phyloP scores from a whole-genome alignment of 2,113 vertebrate species.

The Zapornia atra region DNA sequence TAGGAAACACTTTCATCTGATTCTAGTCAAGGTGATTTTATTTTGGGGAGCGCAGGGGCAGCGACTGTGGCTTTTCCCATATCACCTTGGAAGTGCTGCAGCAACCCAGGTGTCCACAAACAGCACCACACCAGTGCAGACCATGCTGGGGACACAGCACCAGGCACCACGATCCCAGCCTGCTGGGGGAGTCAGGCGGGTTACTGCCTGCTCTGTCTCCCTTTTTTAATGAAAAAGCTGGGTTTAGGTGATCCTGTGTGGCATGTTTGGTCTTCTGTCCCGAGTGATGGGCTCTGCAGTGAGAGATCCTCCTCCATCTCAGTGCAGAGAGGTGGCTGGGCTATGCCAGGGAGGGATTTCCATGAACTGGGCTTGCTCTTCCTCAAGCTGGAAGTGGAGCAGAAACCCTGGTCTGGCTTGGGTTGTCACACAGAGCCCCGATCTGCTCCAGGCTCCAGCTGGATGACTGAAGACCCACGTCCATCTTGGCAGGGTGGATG shows the following conservation, averaged over 20 bases:
- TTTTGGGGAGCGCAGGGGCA: neutral
- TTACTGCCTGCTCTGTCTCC: neutral
- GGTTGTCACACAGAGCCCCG: neutral
- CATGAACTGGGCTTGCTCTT: neutral
- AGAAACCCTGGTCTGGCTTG: neutral
- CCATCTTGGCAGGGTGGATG: neutral
- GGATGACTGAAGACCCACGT: neutral
- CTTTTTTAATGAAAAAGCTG: neutral
- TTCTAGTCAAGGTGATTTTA: neutral
- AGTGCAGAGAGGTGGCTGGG: neutral
- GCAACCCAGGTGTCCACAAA: neutral
- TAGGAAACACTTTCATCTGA: neutral
- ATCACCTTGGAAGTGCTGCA: neutral
- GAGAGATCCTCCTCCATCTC: neutral
- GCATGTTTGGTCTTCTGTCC: neutral
- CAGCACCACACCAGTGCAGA: neutral
- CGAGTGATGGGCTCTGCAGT: neutral
- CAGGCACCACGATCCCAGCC: neutral
- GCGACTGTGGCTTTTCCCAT: rapidly evolving
- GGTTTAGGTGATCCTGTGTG: neutral
- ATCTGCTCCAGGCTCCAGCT: neutral
- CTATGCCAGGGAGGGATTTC: neutral
- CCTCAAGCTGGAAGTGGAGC: rapidly evolving
- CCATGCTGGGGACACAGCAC: neutral
- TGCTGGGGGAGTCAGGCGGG: neutral